These are phyloP conservation scores for Limnothrissa miodon DNA, from an alignment of 2,113 vertebrate species.

Conservation along the genomic window DNA sequence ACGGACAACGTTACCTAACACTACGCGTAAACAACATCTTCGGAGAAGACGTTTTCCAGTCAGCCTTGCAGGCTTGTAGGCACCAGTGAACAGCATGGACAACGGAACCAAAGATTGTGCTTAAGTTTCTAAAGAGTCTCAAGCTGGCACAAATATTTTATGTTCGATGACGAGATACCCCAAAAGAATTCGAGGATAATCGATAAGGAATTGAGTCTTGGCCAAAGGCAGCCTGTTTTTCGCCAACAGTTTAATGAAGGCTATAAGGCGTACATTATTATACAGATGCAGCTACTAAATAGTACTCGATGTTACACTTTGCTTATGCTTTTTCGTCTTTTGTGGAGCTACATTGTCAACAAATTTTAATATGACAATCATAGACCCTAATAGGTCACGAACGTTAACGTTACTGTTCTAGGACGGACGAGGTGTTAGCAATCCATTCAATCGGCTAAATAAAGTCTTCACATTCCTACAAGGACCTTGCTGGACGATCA, in stretches of 20 bases:
- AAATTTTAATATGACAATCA: neutral
- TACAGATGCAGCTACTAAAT: neutral
- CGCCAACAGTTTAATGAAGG: neutral
- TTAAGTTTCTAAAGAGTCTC: neutral
- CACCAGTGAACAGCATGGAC: neutral
- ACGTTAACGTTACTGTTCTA: conserved; percentile 11
- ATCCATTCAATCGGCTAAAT: conserved; percentile 12
- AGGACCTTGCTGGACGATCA: neutral
- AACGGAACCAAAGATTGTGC: neutral
- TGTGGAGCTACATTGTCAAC: neutral
- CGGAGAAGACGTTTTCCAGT: neutral
- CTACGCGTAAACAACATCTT: neutral
- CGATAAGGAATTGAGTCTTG: conserved; percentile 14
- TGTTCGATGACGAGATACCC: neutral
- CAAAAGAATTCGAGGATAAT: neutral
- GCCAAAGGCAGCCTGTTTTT: neutral
- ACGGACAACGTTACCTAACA: conserved; percentile 4
- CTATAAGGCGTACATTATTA: neutral
- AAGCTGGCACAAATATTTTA: neutral
- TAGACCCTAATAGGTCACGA: neutral
- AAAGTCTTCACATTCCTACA: neutral
- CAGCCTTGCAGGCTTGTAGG: neutral
- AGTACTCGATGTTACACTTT: neutral
- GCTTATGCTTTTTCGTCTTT: neutral
- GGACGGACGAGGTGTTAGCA: neutral